Evolutionary conservation across 2,797 vertebrate genomes (phyloP).

Genomic region (Notolabrus celidotus): DNA sequence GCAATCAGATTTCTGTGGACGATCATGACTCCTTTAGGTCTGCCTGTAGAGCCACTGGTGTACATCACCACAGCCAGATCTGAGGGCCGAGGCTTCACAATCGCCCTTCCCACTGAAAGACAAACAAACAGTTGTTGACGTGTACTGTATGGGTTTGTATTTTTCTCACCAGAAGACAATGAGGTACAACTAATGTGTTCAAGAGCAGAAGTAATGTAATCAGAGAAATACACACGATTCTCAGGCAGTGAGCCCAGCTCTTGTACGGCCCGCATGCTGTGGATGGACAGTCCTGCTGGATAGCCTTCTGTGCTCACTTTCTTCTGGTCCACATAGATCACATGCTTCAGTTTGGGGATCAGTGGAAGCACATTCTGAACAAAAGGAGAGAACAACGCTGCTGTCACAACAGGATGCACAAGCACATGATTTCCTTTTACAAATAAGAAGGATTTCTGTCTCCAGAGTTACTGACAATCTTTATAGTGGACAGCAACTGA

Average conservation of each 20-base stretch:
- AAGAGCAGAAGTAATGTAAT: slow-evolving; percentile 4
- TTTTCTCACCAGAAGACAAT: background rate
- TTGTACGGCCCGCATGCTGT: slow-evolving; percentile 91
- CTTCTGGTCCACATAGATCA: slow-evolving; percentile 96
- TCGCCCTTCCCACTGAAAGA: slow-evolving; percentile 80
- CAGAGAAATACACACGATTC: slow-evolving; percentile 86
- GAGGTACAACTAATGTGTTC: too few species aligned
- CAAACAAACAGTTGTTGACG: slow-evolving; percentile 25
- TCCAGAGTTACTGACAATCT: background rate
- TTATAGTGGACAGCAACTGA: background rate
- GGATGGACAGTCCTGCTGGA: slow-evolving; percentile 89
- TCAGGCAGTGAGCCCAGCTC: slow-evolving; percentile 92
- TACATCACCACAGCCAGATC: slow-evolving; percentile 98
- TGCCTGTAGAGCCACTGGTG: slow-evolving; percentile 96
- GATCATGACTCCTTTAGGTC: slow-evolving; percentile 98
- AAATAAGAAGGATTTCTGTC: background rate
- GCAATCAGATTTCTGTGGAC: slow-evolving; percentile 95
- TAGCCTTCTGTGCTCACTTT: slow-evolving; percentile 87
- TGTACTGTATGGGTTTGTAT: background rate
- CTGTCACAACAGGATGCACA: slow-evolving; percentile 30
- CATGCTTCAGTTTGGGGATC: slow-evolving; percentile 90
- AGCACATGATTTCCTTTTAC: slow-evolving; percentile 13
- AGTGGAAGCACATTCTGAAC: slow-evolving; percentile 87
- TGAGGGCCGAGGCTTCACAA: slow-evolving; percentile 87
- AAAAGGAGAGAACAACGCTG: slow-evolving; percentile 25